Base-by-base conservation (phyloP, 2,888 invertebrate species). In the Sycophila texana region DNA sequence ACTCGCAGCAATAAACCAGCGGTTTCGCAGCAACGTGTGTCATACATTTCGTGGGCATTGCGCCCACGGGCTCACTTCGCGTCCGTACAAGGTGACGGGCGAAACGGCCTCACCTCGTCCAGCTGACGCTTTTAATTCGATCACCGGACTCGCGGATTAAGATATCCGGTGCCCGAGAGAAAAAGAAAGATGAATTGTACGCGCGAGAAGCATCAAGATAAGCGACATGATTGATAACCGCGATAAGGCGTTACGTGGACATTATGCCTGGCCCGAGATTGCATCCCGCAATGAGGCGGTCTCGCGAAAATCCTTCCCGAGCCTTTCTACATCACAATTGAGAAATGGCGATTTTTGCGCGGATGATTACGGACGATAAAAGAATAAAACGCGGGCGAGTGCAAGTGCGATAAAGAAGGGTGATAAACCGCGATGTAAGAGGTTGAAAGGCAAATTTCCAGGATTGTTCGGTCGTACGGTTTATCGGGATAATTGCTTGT, bases 151-250 rank as follows among this genome's bases (percentile, higher is more conserved):
- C 71, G 83, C 78, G 83, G 84, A 86, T 86, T 85, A 80, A 86
- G 84, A 83, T 84, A 85, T 86, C 83, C 72, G 26, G 47, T 72
- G 68, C 61, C 65, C 73, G 61, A 51, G 39, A 49, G 49, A 79
- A 81, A 80, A 63, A 65, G 81, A 81, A 71, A 82, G 76, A 83
- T 82, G 81, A 80, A 84, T 84, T 83, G 84, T 83, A 83, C 77
- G 82, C 80, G 80, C 63, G 51, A 77, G 51, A 79, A 76, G 77
- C 71, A 79, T 79, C 79, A 76, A 79, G 81, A 81, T 81, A 77
- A 74, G 74, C 63, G 18, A 13, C 26, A 67, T 76, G 81, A 81
- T 81, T 77, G 81, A 81, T 79, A 77, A 79, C 79, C 71, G 57
- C 77, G 81, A 81, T 81, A 81, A 71, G 65, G 65, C 65, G 58